These are phyloP conservation scores for Physella acuta DNA, from an alignment of 1,140 invertebrate genomes.

Conservation along the genomic window DNA sequence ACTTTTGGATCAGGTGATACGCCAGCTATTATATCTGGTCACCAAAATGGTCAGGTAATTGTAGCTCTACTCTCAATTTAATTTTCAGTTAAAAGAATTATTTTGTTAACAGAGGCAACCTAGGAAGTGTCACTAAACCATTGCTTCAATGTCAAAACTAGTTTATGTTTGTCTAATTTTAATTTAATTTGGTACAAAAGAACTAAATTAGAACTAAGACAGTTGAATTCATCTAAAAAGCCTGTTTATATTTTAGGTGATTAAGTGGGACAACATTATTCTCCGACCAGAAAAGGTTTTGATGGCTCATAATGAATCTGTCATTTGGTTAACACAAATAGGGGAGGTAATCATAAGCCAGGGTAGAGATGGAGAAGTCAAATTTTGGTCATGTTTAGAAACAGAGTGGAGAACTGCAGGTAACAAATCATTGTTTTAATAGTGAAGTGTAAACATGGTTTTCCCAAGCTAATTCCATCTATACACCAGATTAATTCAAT, in stretches of 20 bases:
- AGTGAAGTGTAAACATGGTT: no score
- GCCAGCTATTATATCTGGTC: background rate
- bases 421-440: no score
- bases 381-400: conserved; percentile 4
- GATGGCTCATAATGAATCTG: background rate
- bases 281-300: background rate
- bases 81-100: no score
- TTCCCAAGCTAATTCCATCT: no score
- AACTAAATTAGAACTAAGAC: no score
- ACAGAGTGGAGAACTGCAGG: conserved; percentile 3
- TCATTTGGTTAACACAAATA: background rate
- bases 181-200: no score
- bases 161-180: no score
- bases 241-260: background rate
- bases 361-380: background rate
- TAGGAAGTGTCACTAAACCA: no score
- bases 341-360: background rate
- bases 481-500: no score
- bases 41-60: conserved; percentile 1
- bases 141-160: no score
- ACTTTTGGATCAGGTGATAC: background rate
- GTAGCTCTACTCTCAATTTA: background rate
- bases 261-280: background rate
- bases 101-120: no score
- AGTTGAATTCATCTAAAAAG: no score